Evolutionary conservation across 2,113 vertebrate genomes (phyloP).

Genomic region (Eurypyga helias): DNA sequence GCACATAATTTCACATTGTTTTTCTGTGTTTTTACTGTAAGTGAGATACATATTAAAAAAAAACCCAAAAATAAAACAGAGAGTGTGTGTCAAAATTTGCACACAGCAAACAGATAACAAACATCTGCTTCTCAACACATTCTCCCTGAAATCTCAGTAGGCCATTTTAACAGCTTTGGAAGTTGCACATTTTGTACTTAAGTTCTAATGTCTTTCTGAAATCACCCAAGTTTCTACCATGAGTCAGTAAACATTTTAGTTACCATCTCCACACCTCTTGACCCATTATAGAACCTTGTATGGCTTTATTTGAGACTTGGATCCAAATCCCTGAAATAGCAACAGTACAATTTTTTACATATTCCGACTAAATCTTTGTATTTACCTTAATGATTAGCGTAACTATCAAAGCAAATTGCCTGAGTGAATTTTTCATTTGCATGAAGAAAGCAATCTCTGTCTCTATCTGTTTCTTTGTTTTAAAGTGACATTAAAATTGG

Average conservation of each 20-base stretch:
- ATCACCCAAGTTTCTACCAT: fast-evolving
- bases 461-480: background rate
- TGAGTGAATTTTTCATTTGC: background rate
- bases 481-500: background rate
- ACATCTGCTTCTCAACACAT: background rate
- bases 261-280: fast-evolving
- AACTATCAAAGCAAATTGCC: background rate
- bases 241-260: background rate
- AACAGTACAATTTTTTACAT: background rate
- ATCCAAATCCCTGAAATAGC: background rate
- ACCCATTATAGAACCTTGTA: background rate
- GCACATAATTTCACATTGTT: background rate
- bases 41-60: background rate
- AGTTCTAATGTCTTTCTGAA: background rate
- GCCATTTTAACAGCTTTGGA: background rate
- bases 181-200: background rate
- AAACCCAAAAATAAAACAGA: background rate
- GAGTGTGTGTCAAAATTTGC: background rate
- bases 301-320: background rate
- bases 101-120: background rate
- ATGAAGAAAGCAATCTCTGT: background rate
- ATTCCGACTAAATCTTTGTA: background rate
- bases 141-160: background rate
- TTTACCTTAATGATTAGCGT: background rate
- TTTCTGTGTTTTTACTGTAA: background rate